Base-by-base conservation (phyloP, 2,113 vertebrate genomes). In the Spea bombifrons region DNA sequence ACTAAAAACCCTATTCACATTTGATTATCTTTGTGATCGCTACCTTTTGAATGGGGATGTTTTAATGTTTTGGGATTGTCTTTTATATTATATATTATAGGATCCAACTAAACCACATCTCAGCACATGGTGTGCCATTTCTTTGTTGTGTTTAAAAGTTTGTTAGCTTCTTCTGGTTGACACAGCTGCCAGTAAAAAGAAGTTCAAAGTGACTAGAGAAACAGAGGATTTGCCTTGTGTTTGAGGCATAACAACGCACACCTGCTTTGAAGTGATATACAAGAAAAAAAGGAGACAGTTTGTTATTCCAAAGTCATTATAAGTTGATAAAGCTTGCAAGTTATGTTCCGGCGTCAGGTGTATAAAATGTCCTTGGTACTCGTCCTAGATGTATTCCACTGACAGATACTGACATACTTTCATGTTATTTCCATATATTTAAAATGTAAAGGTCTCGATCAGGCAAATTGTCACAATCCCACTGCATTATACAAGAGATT, bases 381-480 rank as follows among this genome's bases (percentile, higher is more conserved):
- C 69, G 0, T 65, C 83, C 88, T 75, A 82, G 10, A 73, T 5
- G 5, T 8, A 48, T 81, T 79, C 75, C 68, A 48, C 48, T 52
- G 82, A 77, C 80, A 83, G 1, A 0, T 66, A 16, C 30, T 81
- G 82, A 84, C 84, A 87, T 74, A 75, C 74, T 87, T 87, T 87
- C 83, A 83, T 85, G 79, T 75, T 80, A 83, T 87, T 83, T 83
- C 4, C 12, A 13, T 59, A 12, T 13, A 30, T 89, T 86, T 83
- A 66, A 79, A 53, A 76, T 70, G 15, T 59, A 13, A 30, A 59
- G 55, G 12, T 59, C 10, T 13, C 9, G 55, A 10, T 13, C 7
- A 59, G 55, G 15, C 15, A 3, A 7, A 3, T 59, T 8, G 12
- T 59, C 12, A 59, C 4, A 4, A 13, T 59, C 4, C 8, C 8